phyloP scores from a whole-genome alignment of 2,113 vertebrate species.

The Menura novaehollandiae region DNA sequence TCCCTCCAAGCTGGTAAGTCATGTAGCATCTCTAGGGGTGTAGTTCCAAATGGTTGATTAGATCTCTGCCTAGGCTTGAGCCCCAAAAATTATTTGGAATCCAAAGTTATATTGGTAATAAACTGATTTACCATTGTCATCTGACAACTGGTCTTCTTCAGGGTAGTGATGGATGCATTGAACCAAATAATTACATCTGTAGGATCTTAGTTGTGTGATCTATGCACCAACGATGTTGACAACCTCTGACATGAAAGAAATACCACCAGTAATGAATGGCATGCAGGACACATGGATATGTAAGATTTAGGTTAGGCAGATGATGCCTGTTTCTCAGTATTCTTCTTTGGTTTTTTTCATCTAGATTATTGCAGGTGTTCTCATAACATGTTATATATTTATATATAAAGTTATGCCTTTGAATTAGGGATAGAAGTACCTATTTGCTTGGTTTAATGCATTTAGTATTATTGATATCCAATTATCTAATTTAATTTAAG shows the following conservation, averaged over 20 bases:
- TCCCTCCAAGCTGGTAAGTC: neutral
- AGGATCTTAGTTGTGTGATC: neutral
- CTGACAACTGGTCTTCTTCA: neutral
- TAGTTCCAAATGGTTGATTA: neutral
- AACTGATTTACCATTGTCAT: neutral
- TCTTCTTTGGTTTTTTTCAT: neutral
- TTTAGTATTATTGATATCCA: neutral
- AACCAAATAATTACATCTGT: neutral
- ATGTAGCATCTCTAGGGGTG: neutral
- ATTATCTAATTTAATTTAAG: neutral
- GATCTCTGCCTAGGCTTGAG: neutral
- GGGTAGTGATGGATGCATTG: neutral
- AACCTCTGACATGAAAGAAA: neutral
- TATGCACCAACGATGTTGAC: neutral
- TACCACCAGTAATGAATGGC: neutral
- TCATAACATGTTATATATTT: neutral
- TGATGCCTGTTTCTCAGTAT: neutral
- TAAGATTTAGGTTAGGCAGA: neutral
- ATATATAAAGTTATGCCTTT: neutral
- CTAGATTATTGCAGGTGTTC: neutral
- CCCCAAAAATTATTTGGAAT: neutral
- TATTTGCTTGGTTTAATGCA: neutral
- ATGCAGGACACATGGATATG: neutral
- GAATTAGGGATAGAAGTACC: neutral
- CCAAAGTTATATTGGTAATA: neutral